Percentiles rank a stretch among this genome's conserved stretches.
phyloP scores from a whole-genome alignment of 2,113 vertebrate genomes.

The Trichechus manatus region DNA sequence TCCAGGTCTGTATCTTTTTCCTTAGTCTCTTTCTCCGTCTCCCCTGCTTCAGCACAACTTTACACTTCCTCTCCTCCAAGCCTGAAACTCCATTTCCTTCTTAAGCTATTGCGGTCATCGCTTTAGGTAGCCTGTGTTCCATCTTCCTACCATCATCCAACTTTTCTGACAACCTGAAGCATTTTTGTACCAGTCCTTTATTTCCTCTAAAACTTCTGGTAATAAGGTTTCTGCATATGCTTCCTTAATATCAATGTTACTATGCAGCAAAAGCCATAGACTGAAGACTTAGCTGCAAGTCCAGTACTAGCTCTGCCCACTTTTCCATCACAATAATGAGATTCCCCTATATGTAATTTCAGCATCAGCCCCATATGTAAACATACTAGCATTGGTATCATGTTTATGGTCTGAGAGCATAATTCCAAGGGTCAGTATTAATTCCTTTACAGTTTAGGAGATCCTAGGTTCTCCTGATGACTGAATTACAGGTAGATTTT shows the following conservation, averaged over 20 bases:
- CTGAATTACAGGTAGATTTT: slow-evolving; percentile 49
- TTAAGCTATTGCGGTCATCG: not conserved
- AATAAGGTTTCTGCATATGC: not conserved
- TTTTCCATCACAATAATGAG: not conserved
- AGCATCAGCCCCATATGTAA: not conserved
- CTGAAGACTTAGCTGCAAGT: not conserved
- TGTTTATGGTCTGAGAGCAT: not conserved
- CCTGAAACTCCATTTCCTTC: slow-evolving; percentile 28
- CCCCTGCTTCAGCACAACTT: not conserved
- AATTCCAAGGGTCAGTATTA: not conserved
- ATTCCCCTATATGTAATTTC: not conserved
- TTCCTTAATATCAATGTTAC: slow-evolving; percentile 14
- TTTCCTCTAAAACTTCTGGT: slow-evolving; percentile 27
- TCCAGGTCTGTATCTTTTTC: not conserved
- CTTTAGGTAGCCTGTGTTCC: not conserved
- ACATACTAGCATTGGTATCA: not conserved
- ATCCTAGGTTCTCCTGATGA: slow-evolving; percentile 13
- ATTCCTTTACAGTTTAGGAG: slow-evolving; percentile 53
- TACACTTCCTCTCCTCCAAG: not conserved
- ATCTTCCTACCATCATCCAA: not conserved
- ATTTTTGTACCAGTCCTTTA: slow-evolving; percentile 9
- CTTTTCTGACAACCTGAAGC: slow-evolving; percentile 42
- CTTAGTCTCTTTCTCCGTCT: not conserved
- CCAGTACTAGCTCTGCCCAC: not conserved
- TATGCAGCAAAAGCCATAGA: not conserved